These are phyloP conservation scores for Platyscapa corneri DNA, from an alignment of 1,140 invertebrate species.

Conservation along the genomic window DNA sequence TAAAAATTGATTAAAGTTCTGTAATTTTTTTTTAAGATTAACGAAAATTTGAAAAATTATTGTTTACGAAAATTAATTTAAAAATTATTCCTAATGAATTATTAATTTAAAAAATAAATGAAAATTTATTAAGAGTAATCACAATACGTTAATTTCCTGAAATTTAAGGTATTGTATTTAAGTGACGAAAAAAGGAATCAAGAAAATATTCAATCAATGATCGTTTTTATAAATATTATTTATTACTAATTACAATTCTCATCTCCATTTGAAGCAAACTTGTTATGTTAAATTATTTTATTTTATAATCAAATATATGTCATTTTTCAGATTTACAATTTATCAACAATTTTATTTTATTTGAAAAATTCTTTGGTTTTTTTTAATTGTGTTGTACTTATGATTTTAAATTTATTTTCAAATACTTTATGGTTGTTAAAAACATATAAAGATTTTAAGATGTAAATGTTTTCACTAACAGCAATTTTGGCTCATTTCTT, in stretches of 20 bases:
- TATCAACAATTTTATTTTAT: not conserved
- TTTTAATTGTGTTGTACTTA: not conserved
- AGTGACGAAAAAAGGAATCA: not conserved
- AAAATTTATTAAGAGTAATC: too few relatives aligned
- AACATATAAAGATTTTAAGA: slow-evolving; percentile 26
- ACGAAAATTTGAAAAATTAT: too few relatives aligned
- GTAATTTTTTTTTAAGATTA: too few relatives aligned
- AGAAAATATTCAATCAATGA: not conserved
- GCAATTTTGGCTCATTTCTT: slow-evolving; percentile 68
- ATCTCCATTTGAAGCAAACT: not conserved
- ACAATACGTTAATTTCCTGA: too few relatives aligned
- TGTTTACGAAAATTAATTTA: too few relatives aligned
- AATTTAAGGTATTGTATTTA: too few relatives aligned
- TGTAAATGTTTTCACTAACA: slow-evolving; percentile 30
- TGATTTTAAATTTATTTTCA: not conserved
- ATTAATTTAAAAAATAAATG: too few relatives aligned
- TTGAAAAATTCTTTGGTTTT: not conserved
- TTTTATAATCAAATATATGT: not conserved
- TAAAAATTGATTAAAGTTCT: too few relatives aligned
- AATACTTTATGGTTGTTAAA: slow-evolving; percentile 14
- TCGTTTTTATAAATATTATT: not conserved
- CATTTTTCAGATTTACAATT: not conserved
- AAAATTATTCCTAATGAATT: too few relatives aligned
- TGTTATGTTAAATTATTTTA: not conserved
- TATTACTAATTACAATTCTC: slow-evolving; percentile 1